Base-by-base conservation (phyloP, 2,888 invertebrate genomes). In the Drosophila eohydei region DNA sequence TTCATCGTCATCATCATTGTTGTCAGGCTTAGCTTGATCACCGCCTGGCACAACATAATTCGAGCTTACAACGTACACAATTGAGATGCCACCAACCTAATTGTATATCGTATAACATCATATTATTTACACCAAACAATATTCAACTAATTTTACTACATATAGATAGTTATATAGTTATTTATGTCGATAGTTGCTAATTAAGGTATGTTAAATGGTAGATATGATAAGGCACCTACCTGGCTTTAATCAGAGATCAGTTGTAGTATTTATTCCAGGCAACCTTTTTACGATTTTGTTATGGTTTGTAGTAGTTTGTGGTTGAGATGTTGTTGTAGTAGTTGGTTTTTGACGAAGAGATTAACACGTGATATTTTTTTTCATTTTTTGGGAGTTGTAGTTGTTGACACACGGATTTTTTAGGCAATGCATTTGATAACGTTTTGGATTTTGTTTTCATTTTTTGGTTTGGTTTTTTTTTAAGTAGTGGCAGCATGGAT, bases 181-280 rank as follows among this genome's bases (percentile, higher is more conserved):
- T n/a, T 8, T 46, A 28, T 26, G 14, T 46, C 4, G 9, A 7
- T 30, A 5, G n/a, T 8, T 30, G 30, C 4, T 11, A 58, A 63
- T 72, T 61, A 58, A 32, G n/a, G 26, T 16, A 40, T 48, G 21
- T 54, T 48, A 32, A 41, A 44, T 75, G 59, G 16, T 32, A 34
- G 56, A 67, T 43, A 64, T 64, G 32, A 52, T 58, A 68, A 67
- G 32, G 61, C 76, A 91, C 92, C 90, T 89, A 92, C 91, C 92
- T 91, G 89, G 80, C 82, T 86, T 83, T 81, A 83, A 82, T 88
- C 88, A 88, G 87, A 91, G 92, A 92, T 92, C 92, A 92, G 92
- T 92, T 92, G 92, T 92, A 92, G 92, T 91, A 92, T 90, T 92
- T 92, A 91, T 92, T 92, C 92, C 92, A 92, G 92, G 92, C 92